Evolutionary conservation across 2,888 invertebrate species (phyloP), one percentile per base, ranked within the genome.

Genomic region (Aspidiotus rigidus): DNA sequence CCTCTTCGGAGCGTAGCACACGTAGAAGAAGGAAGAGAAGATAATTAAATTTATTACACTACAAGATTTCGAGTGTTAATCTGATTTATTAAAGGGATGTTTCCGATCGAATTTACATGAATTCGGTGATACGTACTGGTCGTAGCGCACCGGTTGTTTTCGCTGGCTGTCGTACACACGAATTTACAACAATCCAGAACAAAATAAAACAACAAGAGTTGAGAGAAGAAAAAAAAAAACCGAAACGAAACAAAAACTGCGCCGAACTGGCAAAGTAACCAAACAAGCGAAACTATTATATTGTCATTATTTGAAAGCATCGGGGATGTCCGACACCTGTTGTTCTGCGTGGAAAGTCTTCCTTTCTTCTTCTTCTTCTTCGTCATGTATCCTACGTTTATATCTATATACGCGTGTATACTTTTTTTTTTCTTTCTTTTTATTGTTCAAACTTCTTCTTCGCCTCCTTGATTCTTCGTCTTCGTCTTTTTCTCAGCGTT

Each of bases 281-380:
- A 67, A 67, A 67, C 67, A 67, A 60, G 67, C 67, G 60, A 67
- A 67, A 67, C 67, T 67, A 67, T 67, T 67, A 67, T 67, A 67
- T 67, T 67, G 67, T 67, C 67, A 67, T 67, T 67, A 67, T 67
- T 67, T 67, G 44, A 67, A 67, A 67, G 67, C 28, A 67, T 28
- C 28, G 28, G 67, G 67, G 67, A 67, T 67, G 67, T 67, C 67
- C 67, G 60, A 67, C 67, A 67, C 67, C 67, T 67, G 67, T 67
- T 67, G 60, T 67, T 67, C 67, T 67, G 67, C 53, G 67, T 67
- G 67, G 67, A 67, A 67, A 67, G 67, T 67, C 67, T 60, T 67
- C 67, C 39, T 54, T 57, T 54, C 44, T 64, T 56, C 40, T 63
- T 56, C 40, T 63, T 15, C 8, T 63, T 62, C 39, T 62, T 44